Base-by-base conservation (phyloP, 2,888 invertebrate species). In the Tanypteryx hageni region DNA sequence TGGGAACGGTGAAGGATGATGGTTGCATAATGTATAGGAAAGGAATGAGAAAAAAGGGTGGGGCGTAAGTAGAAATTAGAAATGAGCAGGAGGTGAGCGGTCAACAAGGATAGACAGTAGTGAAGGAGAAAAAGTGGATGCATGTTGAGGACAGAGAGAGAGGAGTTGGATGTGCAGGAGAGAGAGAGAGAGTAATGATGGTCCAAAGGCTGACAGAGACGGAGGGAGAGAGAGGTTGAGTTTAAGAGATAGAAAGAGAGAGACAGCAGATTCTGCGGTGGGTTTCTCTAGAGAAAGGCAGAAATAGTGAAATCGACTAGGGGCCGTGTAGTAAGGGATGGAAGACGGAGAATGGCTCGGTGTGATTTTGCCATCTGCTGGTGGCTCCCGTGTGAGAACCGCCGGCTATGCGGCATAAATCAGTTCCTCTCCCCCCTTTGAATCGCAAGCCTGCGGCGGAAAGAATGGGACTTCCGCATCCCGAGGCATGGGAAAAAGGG, bases 351-450 rank as follows among this genome's bases (percentile, higher is more conserved):
- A 76, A 76, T 76, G 76, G 68, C n/a, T n/a, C n/a, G 68, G 76
- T 27, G 76, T 76, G 76, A 76, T 22, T 76, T 76, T 76, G 76
- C 76, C 76, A 76, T 76, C 76, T 76, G 68, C 68, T 22, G 68
- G 18, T 68, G 76, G 76, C 27, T 76, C 27, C 76, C 76, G 76
- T 27, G 76, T 76, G 76, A 76, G 76, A 76, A 76, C 76, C 27
- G 76, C 76, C 76, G 76, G 27, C 76, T 76, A 76, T 14, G 76
- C 76, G 76, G 76, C 76, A 76, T 76, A 76, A 76, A 76, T 76
- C 76, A 76, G 76, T 76, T 44, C 44, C 44, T 5, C 44, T 44
- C 44, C 44, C 44, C 44, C 76, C 76, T 18, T 18, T 18, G 22
- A 68, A n/a, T 13, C 68, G 68, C 64, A 22, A n/a, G 76, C 76